Conservation (phyloP, 2,113 vertebrate species). For the Lycaon pictus region DNA sequence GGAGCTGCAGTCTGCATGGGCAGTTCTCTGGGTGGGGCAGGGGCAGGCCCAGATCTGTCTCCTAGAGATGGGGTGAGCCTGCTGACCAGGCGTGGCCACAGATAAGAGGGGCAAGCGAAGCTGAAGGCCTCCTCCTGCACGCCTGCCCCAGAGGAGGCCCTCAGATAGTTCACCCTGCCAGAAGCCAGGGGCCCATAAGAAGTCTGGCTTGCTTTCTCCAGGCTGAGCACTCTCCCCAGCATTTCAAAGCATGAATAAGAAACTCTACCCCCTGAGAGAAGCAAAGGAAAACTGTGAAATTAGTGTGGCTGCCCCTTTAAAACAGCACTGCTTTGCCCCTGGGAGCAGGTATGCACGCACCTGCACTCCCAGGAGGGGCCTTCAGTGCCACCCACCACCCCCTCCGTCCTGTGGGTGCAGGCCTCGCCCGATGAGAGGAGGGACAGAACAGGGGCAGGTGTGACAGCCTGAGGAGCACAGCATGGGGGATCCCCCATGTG, state of each 20-base stretch:
- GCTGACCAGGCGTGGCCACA: neutral
- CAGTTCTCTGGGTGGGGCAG: neutral
- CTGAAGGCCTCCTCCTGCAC: neutral
- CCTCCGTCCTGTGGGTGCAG: neutral
- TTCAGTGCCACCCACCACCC: neutral
- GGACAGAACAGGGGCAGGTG: neutral
- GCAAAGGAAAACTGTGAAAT: neutral
- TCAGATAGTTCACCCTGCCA: neutral
- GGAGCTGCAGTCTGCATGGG: accelerated
- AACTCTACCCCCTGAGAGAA: neutral
- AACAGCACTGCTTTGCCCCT: accelerated
- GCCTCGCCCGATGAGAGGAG: neutral
- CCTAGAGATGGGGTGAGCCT: neutral
- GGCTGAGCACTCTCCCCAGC: neutral
- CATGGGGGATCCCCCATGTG: neutral
- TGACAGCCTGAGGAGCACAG: accelerated
- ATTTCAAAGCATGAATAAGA: accelerated
- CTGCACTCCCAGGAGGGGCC: neutral
- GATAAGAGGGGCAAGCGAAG: conserved; percentile 47
- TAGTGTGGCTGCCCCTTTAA: neutral
- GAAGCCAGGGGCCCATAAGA: neutral
- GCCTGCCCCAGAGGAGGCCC: neutral
- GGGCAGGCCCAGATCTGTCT: neutral
- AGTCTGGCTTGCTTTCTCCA: neutral
- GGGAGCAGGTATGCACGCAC: accelerated